A percentile compares a stretch with the other conserved stretches of the same genome.
These are phyloP conservation scores for Bathybates hornii DNA, from an alignment of 2,113 vertebrate genomes.

Conservation along the genomic window DNA sequence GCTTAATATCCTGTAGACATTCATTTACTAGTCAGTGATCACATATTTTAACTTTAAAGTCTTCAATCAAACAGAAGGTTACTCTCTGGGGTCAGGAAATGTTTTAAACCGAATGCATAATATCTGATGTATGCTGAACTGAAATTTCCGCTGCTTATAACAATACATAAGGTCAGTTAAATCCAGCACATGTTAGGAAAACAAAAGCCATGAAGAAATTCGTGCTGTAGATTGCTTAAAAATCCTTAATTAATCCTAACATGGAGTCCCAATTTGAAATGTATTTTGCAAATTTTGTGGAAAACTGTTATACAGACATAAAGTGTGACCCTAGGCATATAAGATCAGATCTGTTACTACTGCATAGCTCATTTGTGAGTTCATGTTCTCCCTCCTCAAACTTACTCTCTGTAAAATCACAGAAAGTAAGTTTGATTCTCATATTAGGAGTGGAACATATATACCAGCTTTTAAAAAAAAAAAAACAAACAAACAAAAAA, in stretches of 20 bases:
- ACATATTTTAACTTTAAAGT: background rate
- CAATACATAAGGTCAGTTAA: background rate
- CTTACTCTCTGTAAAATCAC: background rate
- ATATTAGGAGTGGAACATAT: background rate
- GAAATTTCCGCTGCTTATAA: background rate
- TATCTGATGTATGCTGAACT: background rate
- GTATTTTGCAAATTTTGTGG: background rate
- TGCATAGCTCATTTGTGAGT: background rate
- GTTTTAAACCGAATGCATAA: background rate
- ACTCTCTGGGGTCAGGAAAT: background rate
- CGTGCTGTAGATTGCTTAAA: background rate
- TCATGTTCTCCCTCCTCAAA: background rate
- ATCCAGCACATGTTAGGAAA: background rate
- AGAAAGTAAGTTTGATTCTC: background rate
- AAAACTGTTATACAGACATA: background rate
- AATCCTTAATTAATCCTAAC: background rate
- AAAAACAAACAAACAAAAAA: background rate
- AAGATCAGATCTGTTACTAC: background rate
- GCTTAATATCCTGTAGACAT: background rate
- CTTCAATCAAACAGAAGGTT: background rate
- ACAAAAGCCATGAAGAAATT: background rate
- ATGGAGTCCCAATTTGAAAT: background rate
- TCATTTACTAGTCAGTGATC: background rate
- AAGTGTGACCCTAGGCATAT: background rate
- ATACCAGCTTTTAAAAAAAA: background rate